These are phyloP conservation scores for Copidosoma aretas DNA, from an alignment of 2,888 invertebrate genomes.

Conservation along the genomic window DNA sequence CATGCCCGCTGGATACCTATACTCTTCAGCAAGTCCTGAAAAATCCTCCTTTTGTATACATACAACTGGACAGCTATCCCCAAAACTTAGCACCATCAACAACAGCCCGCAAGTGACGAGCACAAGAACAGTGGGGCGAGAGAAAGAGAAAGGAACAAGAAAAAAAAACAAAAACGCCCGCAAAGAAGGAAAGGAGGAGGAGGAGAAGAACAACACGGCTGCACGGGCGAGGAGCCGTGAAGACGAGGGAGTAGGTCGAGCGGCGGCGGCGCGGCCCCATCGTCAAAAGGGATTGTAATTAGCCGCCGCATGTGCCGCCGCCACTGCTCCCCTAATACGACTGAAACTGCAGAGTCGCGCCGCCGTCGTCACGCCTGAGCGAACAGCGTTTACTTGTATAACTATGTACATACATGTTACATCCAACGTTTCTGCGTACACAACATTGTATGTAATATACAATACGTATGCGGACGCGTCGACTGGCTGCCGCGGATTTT, in stretches of 20 bases:
- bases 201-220: conserved; percentile 1
- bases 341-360: not conserved
- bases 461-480: too few relatives aligned
- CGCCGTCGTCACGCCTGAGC: conserved; percentile 26
- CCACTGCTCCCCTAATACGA: conserved; percentile 24
- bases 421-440: too few relatives aligned
- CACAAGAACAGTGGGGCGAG: not conserved
- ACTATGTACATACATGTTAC: too few relatives aligned
- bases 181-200: conserved; percentile 13
- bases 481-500: not conserved
- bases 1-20: too few relatives aligned
- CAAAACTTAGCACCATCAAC: too few relatives aligned
- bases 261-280: conserved; percentile 36
- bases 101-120: too few relatives aligned
- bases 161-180: not conserved
- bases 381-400: not conserved
- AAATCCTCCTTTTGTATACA: too few relatives aligned
- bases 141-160: not conserved
- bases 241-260: not conserved
- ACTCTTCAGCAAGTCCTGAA: too few relatives aligned
- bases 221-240: not conserved
- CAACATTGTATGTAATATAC: too few relatives aligned
- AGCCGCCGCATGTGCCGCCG: conserved; percentile 56
- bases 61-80: too few relatives aligned
- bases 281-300: conserved; percentile 56